phyloP scores from a whole-genome alignment of 2,113 vertebrate genomes.

The Phocoena phocoena region DNA sequence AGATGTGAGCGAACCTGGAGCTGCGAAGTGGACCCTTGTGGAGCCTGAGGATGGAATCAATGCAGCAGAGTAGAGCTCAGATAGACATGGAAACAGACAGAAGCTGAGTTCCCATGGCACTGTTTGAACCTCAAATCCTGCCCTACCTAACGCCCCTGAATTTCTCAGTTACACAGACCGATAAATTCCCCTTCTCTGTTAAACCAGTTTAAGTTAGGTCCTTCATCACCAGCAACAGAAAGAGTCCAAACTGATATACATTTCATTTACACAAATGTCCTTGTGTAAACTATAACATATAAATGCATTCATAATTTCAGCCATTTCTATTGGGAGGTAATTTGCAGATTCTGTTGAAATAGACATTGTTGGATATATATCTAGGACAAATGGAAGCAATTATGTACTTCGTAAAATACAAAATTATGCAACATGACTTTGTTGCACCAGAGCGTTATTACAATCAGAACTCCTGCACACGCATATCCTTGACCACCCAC shows the following conservation, averaged over 20 bases:
- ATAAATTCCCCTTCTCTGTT: not conserved
- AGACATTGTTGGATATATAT: not conserved
- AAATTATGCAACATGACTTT: not conserved
- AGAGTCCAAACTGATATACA: not conserved
- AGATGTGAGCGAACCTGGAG: not conserved
- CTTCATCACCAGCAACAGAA: constrained; percentile 22
- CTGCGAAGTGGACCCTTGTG: not conserved
- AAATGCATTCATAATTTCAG: constrained; percentile 22
- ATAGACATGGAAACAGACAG: not conserved
- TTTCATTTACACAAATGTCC: not conserved
- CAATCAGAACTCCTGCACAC: not conserved
- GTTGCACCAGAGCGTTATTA: not conserved
- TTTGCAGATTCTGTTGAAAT: constrained; percentile 51
- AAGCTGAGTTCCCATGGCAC: not conserved
- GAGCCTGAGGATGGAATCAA: not conserved
- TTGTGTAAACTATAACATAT: constrained; percentile 28
- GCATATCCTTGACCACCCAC: not conserved
- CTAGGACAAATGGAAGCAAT: constrained; percentile 55
- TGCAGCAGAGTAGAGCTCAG: not conserved
- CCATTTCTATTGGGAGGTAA: constrained; percentile 48
- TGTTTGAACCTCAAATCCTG: not conserved
- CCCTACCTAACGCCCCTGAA: not conserved
- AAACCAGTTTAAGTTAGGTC: not conserved
- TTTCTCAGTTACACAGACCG: not conserved
- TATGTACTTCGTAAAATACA: constrained; percentile 8